Percentiles rank a stretch among this genome's conserved stretches.
Evolutionary conservation across 1,140 invertebrate genomes (phyloP).

Genomic region (Agraylea sexmaculata): DNA sequence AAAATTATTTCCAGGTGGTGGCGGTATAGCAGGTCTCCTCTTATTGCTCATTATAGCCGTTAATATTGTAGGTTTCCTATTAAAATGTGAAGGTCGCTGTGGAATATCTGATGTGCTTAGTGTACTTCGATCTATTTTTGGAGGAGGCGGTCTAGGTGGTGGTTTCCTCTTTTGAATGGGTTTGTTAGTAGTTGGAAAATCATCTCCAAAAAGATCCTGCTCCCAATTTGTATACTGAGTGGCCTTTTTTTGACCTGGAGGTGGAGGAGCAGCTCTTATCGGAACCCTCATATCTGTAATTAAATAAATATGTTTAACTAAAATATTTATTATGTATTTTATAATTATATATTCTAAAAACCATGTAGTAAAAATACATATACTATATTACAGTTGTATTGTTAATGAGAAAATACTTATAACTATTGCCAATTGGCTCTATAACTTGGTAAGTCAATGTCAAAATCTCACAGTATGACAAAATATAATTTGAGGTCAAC

Average conservation of each 20-base stretch:
- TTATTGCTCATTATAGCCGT: conserved; percentile 28
- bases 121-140: conserved; percentile 26
- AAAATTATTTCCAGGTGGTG: conserved; percentile 12
- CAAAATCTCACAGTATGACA: no score
- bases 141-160: conserved; percentile 41
- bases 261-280: conserved; percentile 30
- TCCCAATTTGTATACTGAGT: conserved; percentile 34
- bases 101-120: conserved; percentile 28
- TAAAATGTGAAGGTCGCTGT: conserved; percentile 35
- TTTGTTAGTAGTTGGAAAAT: conserved; percentile 30
- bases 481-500: no score
- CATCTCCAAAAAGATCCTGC: conserved; percentile 31
- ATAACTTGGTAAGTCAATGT: no score
- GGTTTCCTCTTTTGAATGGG: conserved; percentile 37
- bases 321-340: conserved; percentile 1
- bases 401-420: background rate
- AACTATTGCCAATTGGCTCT: background rate
- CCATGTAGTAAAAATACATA: conserved; percentile 1
- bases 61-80: conserved; percentile 39
- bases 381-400: background rate
- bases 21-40: conserved; percentile 12
- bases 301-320: conserved; percentile 8
- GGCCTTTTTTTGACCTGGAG: conserved; percentile 26
- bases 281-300: conserved; percentile 36
- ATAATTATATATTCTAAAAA: no score